These are phyloP conservation scores for Dipodomys ordii DNA, from an alignment of 2,113 vertebrate species.

Conservation along the genomic window DNA sequence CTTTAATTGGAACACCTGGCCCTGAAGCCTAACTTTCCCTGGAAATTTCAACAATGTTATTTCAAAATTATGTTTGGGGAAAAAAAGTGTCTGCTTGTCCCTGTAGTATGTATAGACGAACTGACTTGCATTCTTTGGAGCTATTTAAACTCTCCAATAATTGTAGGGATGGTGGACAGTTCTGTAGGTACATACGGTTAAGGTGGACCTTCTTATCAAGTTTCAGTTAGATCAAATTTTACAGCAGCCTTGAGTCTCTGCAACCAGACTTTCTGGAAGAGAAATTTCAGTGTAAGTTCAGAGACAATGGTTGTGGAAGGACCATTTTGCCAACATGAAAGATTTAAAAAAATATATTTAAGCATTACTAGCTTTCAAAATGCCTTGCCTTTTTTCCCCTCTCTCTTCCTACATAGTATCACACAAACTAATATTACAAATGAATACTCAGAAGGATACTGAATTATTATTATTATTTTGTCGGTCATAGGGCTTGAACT, in stretches of 20 bases:
- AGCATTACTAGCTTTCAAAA: slow-evolving; percentile 40
- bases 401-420: background rate
- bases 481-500: too few relatives aligned
- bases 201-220: slow-evolving; percentile 35
- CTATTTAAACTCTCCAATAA: slow-evolving; percentile 22
- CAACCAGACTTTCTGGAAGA: slow-evolving; percentile 45
- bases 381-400: slow-evolving; percentile 10
- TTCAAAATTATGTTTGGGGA: background rate
- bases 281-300: slow-evolving; percentile 59
- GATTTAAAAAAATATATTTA: slow-evolving; percentile 37
- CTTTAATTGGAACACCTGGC: background rate
- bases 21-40: background rate
- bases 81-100: background rate
- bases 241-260: background rate
- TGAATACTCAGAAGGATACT: slow-evolving; percentile 44
- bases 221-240: slow-evolving; percentile 58
- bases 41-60: slow-evolving; percentile 20
- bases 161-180: background rate
- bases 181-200: background rate
- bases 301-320: slow-evolving; percentile 30
- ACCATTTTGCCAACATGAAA: slow-evolving; percentile 44
- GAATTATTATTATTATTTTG: slow-evolving; percentile 64
- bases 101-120: background rate
- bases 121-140: slow-evolving; percentile 38
- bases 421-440: slow-evolving; percentile 61